These are phyloP conservation scores for Byasa hedistus DNA, from an alignment of 2,888 invertebrate species.

Conservation along the genomic window DNA sequence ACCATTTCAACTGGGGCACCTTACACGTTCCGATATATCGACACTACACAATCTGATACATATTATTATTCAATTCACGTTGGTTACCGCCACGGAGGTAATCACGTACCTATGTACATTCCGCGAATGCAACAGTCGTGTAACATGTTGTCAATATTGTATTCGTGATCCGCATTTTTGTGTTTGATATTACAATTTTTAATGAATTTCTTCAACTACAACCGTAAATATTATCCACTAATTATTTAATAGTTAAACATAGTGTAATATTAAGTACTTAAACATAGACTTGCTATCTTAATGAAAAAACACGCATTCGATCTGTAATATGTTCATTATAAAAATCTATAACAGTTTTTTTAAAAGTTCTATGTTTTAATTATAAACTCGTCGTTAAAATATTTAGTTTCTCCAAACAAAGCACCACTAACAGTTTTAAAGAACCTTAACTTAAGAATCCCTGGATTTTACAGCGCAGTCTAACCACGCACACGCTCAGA, in stretches of 20 bases:
- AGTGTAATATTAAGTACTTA: too few relatives aligned
- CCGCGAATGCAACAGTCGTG: slow-evolving; percentile 35
- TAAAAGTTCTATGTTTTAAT: too few relatives aligned
- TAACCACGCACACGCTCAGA: slow-evolving; percentile 21
- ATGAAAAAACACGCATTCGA: too few relatives aligned
- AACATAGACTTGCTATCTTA: too few relatives aligned
- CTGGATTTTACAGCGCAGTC: slow-evolving; percentile 14
- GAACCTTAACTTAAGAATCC: slow-evolving; percentile 3
- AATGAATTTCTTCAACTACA: too few relatives aligned
- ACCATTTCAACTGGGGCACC: slow-evolving; percentile 18
- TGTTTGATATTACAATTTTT: slow-evolving; percentile 8
- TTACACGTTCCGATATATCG: slow-evolving; percentile 6
- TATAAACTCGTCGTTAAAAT: too few relatives aligned
- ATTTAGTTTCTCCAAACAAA: neutral
- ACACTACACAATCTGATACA: slow-evolving; percentile 15
- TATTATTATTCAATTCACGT: slow-evolving; percentile 28
- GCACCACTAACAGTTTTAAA: neutral
- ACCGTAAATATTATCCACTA: too few relatives aligned
- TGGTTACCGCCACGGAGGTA: slow-evolving; percentile 26
- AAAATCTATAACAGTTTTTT: too few relatives aligned
- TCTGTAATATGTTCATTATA: too few relatives aligned
- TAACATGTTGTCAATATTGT: slow-evolving; percentile 21
- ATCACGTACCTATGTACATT: slow-evolving; percentile 30
- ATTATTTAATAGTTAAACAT: too few relatives aligned
- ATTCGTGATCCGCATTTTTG: slow-evolving; percentile 11